A percentile compares a stretch with the other conserved stretches of the same genome.
Conservation (phyloP, 2,797 vertebrate species). For the Podargus strigoides region DNA sequence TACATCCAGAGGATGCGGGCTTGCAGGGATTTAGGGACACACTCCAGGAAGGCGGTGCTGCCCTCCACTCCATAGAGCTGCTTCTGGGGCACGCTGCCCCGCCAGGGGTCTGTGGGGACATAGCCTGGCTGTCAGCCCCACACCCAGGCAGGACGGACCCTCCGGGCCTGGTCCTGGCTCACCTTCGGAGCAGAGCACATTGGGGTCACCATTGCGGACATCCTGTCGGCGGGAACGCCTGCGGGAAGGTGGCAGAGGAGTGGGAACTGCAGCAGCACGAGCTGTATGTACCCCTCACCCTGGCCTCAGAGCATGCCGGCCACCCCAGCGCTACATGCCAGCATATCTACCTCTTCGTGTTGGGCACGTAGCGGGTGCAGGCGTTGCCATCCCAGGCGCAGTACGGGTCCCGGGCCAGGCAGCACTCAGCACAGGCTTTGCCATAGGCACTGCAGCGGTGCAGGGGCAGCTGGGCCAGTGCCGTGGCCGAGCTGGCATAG, state of each 20-base stretch:
- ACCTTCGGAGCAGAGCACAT: constrained; percentile 91
- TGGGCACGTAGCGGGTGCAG: constrained; percentile 90
- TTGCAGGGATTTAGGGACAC: constrained; percentile 87
- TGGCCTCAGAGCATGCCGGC: background rate
- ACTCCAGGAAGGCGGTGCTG: constrained; percentile 77
- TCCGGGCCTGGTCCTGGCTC: background rate
- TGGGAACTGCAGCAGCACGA: accelerated
- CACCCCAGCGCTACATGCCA: accelerated
- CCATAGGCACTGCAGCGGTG: constrained; percentile 89
- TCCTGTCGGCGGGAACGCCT: constrained; percentile 95
- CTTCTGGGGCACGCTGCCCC: constrained; percentile 80
- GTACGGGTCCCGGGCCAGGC: constrained; percentile 91
- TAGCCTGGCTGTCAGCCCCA: background rate
- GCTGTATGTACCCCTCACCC: accelerated
- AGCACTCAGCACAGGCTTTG: constrained; percentile 91
- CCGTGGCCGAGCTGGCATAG: constrained; percentile 83
- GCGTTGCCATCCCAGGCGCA: constrained; percentile 90
- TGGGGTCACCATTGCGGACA: constrained; percentile 92
- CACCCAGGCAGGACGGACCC: accelerated
- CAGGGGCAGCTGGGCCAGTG: constrained; percentile 86
- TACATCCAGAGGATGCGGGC: constrained; percentile 89
- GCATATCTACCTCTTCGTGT: constrained; percentile 83
- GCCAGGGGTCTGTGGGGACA: constrained; percentile 79
- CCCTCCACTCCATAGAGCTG: constrained; percentile 84
- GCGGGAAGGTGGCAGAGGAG: background rate